phyloP scores from a whole-genome alignment of 2,113 vertebrate species.

The Ia io region DNA sequence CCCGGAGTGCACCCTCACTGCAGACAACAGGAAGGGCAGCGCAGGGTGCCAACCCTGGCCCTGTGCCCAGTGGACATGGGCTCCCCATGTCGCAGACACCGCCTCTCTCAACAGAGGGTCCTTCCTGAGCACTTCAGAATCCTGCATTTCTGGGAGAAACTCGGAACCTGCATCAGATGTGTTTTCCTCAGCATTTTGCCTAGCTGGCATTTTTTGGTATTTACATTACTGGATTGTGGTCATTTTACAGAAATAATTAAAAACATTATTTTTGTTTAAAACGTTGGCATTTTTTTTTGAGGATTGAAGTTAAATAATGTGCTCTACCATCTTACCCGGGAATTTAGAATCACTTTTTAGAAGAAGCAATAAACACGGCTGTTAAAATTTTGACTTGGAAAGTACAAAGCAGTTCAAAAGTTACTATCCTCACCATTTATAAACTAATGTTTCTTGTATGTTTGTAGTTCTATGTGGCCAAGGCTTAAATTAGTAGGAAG shows the following conservation, averaged over 20 bases:
- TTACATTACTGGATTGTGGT: background rate
- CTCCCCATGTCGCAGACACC: background rate
- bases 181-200: background rate
- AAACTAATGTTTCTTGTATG: background rate
- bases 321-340: background rate
- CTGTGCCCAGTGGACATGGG: background rate
- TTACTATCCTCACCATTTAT: background rate
- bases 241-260: background rate
- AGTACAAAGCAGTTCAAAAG: background rate
- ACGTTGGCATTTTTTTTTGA: background rate
- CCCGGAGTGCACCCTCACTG: background rate
- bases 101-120: background rate
- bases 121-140: accelerated
- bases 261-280: background rate
- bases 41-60: no score
- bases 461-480: background rate
- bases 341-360: background rate
- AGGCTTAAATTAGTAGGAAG: background rate
- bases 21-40: background rate
- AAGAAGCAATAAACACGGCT: background rate
- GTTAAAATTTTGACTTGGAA: background rate
- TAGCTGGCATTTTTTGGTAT: background rate
- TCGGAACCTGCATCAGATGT: background rate
- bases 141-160: background rate
- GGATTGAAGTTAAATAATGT: background rate